Base-by-base conservation (phyloP, 1,140 invertebrate species). In the Hylyphantes graminicola region DNA sequence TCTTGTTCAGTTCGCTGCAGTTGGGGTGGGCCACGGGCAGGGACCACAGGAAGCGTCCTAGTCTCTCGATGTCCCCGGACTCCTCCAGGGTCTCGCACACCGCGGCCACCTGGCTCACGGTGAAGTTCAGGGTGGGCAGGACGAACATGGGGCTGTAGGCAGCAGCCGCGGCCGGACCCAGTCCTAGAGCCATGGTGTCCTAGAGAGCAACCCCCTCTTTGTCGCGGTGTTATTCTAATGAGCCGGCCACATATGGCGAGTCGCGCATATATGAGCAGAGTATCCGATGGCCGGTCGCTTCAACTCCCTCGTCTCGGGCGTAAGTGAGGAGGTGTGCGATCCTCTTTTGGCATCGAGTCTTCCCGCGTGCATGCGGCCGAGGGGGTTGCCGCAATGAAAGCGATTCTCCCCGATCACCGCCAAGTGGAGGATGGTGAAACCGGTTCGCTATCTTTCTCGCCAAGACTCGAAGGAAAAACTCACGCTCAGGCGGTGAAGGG, bases 31-130 rank as follows among this genome's bases (percentile, higher is more conserved):
- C 94, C 61, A 97, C 94, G 2, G 96, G 96, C 70, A 99, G 91
- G 17, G 96, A 98, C 97, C 97, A 99, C 35, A 99, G 93, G 91
- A 99, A 99, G 64, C 97, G 91, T 2, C 96, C 96, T 68, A 99
- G 92, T 61, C 97, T 91, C 89, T 99, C 98, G 87, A 99, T 97
- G 90, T 99, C 97, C 13, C 97, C 97, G 88, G 94, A 96, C 89
- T 99, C 97, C 89, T 99, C 98, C n/a, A 99, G 92, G 15, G 96
- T 98, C 89, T 99, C 97, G 91, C 98, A 99, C 8, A 98, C 97
- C 88, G 97, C 96, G 21, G 97, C 96, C 79, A 99, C 96, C 91
- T 99, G 97, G 50, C 50, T 70, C 11, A 87, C 86, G 53, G 86
- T 85, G 54, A 87, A 87, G 57, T 86, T 87, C 48, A 87, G 76